Conservation (phyloP, 2,888 invertebrate species). For the Leptopilina myrica region DNA sequence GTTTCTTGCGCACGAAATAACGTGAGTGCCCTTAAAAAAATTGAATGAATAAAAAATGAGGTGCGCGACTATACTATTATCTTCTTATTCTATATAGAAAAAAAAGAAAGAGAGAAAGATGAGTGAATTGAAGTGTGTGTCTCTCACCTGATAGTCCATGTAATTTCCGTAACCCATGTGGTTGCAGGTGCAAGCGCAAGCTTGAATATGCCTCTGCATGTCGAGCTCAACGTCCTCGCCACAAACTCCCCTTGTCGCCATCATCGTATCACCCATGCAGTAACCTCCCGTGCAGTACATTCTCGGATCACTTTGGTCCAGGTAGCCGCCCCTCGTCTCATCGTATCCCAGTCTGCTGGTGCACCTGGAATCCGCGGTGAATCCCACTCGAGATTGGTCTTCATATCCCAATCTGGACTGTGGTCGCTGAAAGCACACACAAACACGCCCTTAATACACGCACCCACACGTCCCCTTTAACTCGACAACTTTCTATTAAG, state of each 20-base stretch:
- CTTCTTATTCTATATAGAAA: not conserved
- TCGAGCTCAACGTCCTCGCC: constrained; percentile 86
- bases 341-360: constrained; percentile 74
- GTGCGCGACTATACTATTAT: not conserved
- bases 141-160: constrained; percentile 90
- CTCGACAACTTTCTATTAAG: constrained; percentile 14
- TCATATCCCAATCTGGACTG: constrained; percentile 74
- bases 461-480: constrained; percentile 17
- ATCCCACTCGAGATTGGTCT: constrained; percentile 73
- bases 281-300: constrained; percentile 75
- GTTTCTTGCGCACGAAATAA: too few species aligned
- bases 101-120: too few species aligned
- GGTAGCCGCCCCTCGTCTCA: constrained; percentile 73
- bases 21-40: too few species aligned
- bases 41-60: not conserved
- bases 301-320: constrained; percentile 73
- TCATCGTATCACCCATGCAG: constrained; percentile 76
- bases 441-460: constrained; percentile 48
- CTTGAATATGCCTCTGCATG: constrained; percentile 91
- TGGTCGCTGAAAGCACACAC: constrained; percentile 69
- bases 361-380: constrained; percentile 73
- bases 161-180: constrained; percentile 96
- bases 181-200: constrained; percentile 93
- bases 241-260: constrained; percentile 75
- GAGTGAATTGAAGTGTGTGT: not conserved